These are phyloP conservation scores for Philonicus albiceps DNA, from an alignment of 2,888 invertebrate genomes.

Conservation along the genomic window DNA sequence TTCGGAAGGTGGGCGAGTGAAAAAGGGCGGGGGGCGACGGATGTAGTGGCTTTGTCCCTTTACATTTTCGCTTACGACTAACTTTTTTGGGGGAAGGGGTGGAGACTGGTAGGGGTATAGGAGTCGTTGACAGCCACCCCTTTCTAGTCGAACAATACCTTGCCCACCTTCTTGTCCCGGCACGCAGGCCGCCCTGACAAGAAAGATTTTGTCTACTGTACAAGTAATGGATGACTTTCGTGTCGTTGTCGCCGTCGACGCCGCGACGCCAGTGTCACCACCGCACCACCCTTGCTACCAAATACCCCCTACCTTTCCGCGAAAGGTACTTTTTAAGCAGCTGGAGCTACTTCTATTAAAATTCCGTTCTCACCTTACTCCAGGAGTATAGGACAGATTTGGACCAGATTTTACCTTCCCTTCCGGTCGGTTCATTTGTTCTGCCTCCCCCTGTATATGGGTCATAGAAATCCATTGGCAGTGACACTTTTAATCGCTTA, in stretches of 20 bases:
- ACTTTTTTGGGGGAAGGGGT: neutral
- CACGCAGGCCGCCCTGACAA: neutral
- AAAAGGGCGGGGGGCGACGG: neutral
- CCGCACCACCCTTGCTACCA: neutral
- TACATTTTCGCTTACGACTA: neutral
- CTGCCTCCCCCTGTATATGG: neutral
- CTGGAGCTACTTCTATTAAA: constrained; percentile 16
- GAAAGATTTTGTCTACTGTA: constrained; percentile 30
- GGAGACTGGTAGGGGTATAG: neutral
- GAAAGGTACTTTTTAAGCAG: neutral
- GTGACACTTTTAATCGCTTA: neutral
- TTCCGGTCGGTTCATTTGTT: neutral
- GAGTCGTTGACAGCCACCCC: neutral
- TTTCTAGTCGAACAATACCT: neutral
- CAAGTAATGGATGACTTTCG: constrained; percentile 38
- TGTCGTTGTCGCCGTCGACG: neutral
- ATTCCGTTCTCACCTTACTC: constrained; percentile 16
- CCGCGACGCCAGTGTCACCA: neutral
- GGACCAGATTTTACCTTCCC: neutral
- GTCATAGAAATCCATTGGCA: neutral
- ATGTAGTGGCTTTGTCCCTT: neutral
- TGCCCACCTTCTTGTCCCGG: neutral
- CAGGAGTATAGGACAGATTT: neutral
- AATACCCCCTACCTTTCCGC: neutral
- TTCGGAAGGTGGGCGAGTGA: neutral